These are phyloP conservation scores for Octomys mimax DNA, from an alignment of 2,797 vertebrate genomes.

Conservation along the genomic window DNA sequence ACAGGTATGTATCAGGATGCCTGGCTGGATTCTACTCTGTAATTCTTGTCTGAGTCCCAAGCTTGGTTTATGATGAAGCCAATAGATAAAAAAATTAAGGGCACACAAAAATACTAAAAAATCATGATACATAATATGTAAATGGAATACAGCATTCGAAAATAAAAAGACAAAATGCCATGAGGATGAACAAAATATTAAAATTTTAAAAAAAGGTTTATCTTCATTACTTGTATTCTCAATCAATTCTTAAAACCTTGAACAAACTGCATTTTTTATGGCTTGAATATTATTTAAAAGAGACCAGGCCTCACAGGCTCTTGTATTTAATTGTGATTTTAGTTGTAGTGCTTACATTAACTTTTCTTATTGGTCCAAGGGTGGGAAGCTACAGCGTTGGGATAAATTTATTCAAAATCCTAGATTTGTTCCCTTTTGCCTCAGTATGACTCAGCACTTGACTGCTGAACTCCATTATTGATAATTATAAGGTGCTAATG, in stretches of 20 bases:
- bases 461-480: not conserved
- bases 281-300: not conserved
- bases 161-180: not conserved
- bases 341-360: not conserved
- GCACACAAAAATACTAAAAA: not conserved
- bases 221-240: not conserved
- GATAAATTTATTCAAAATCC: not conserved
- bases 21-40: not conserved
- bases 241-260: not conserved
- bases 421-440: constrained; percentile 34
- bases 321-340: not conserved
- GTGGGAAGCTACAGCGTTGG: not conserved
- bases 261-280: not conserved
- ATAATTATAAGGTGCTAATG: not conserved
- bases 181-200: not conserved
- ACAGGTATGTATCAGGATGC: not conserved
- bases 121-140: not conserved
- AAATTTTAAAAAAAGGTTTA: not conserved
- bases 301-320: not conserved
- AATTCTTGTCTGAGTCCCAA: not conserved
- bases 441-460: not conserved
- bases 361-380: not conserved
- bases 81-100: not conserved
- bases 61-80: not conserved
- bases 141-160: not conserved